Conservation (phyloP, 2,888 invertebrate genomes). For the Meganola albula region DNA sequence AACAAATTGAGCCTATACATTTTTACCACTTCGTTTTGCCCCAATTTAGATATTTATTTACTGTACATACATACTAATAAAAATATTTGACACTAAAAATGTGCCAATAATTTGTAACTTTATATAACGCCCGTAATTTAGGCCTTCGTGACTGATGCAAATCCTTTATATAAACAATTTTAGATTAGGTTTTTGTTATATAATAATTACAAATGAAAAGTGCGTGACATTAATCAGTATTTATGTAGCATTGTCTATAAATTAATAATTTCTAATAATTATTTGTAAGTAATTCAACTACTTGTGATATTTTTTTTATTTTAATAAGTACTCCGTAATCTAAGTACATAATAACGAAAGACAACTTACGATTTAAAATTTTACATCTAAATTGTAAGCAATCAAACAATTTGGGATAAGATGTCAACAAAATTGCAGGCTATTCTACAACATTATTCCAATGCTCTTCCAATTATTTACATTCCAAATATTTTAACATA, state of each 20-base stretch:
- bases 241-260: slow-evolving; percentile 31
- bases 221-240: slow-evolving; percentile 29
- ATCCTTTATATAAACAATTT: slow-evolving; percentile 31
- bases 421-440: too few relatives aligned
- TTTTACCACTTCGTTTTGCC: too few relatives aligned
- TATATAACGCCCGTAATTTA: slow-evolving; percentile 36
- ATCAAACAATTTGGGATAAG: slow-evolving; percentile 20
- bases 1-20: too few relatives aligned
- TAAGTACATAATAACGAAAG: slow-evolving; percentile 28
- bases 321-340: slow-evolving; percentile 30
- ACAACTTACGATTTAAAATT: slow-evolving; percentile 28
- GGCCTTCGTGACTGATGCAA: slow-evolving; percentile 35
- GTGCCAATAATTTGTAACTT: slow-evolving; percentile 38
- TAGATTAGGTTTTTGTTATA: slow-evolving; percentile 28
- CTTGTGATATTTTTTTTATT: slow-evolving; percentile 35
- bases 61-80: slow-evolving; percentile 17
- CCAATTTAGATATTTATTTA: too few relatives aligned
- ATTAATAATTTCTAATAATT: slow-evolving; percentile 29
- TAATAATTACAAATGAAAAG: slow-evolving; percentile 24
- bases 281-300: slow-evolving; percentile 31
- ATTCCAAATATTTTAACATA: too few relatives aligned
- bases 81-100: slow-evolving; percentile 30
- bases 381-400: slow-evolving; percentile 24
- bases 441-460: too few relatives aligned
- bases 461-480: too few relatives aligned